phyloP scores from a whole-genome alignment of 2,797 vertebrate genomes.

The Babyrousa celebensis region DNA sequence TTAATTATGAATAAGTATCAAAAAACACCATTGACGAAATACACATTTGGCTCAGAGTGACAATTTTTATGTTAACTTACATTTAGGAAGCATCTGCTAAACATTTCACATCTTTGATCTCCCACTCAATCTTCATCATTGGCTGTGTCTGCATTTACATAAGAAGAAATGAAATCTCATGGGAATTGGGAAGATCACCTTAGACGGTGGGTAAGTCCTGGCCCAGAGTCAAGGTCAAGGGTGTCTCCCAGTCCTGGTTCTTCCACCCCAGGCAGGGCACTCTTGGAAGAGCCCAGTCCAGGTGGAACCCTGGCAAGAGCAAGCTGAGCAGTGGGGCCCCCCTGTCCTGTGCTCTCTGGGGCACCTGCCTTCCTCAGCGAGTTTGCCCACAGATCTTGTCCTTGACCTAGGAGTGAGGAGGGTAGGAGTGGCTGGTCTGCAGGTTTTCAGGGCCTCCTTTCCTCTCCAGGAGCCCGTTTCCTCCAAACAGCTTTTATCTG shows the following conservation, averaged over 20 bases:
- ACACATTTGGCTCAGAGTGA: background rate
- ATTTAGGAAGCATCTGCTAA: background rate
- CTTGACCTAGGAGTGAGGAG: fast-evolving
- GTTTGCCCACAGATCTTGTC: fast-evolving
- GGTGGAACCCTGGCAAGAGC: fast-evolving
- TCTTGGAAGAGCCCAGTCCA: background rate
- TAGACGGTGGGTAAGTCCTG: background rate
- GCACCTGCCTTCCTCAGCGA: background rate
- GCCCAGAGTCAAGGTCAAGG: background rate
- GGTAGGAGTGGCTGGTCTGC: background rate
- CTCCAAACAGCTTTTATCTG: background rate
- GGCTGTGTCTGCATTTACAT: background rate
- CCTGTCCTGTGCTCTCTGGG: background rate
- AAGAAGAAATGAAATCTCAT: background rate
- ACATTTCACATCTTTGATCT: background rate
- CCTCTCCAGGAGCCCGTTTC: too few species aligned
- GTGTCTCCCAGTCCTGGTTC: background rate
- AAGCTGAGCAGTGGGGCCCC: fast-evolving
- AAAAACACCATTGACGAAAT: background rate
- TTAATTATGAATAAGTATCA: background rate
- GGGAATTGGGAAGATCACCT: background rate
- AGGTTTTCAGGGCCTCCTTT: background rate
- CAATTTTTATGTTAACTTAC: background rate
- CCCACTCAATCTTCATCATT: background rate
- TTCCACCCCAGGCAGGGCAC: fast-evolving